Evolutionary conservation across 2,113 vertebrate genomes (phyloP), one percentile per base, ranked within the genome.

Genomic region (Thamnaconus septentrionalis): DNA sequence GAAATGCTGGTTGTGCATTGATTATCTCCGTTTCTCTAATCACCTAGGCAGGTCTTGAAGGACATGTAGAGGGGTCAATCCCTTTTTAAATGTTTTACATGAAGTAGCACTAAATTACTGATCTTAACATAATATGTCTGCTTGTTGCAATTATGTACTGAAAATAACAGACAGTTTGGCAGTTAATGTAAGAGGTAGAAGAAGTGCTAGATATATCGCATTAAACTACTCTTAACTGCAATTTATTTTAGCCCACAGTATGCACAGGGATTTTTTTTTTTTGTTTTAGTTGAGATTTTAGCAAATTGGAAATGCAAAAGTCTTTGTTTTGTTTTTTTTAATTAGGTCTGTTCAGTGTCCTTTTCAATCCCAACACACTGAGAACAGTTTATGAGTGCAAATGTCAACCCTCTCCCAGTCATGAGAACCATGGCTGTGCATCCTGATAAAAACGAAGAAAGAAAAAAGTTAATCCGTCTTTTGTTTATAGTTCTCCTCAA

Each of bases 381-480:
- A 79, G 64, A 66, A 59, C 3, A 51, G 70, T 73, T 76, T 75
- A 72, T 75, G 54, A 81, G 70, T 59, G 69, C 66, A 79, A 64
- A 75, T 70, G 75, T 61, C 73, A 66, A 68, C 68, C 71, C 41
- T 57, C 61, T 75, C 61, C 74, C 56, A 61, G 71, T 59, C 71
- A 80, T 76, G 56, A 79, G 72, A 82, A 78, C 65, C 62, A 62
- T 78, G 73, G 72, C 65, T 71, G 76, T 52, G 50, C 18, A 31
- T 31, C 18, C 18, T 31, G 18, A 31, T 31, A 31, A 31, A 31
- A 31, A 54, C 18, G 31, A 48, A 80, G 71, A 78, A 72, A 65
- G 78, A 61, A 12, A 64, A 63, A 1, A 52, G 61, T 69, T 83
- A 84, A 85, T 86, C 62, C 62, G 79, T 79, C 75, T 68, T 64